Evolutionary conservation across 1,140 invertebrate genomes (phyloP), one percentile per base, ranked within the genome.

Genomic region (Halictus rubicundus): DNA sequence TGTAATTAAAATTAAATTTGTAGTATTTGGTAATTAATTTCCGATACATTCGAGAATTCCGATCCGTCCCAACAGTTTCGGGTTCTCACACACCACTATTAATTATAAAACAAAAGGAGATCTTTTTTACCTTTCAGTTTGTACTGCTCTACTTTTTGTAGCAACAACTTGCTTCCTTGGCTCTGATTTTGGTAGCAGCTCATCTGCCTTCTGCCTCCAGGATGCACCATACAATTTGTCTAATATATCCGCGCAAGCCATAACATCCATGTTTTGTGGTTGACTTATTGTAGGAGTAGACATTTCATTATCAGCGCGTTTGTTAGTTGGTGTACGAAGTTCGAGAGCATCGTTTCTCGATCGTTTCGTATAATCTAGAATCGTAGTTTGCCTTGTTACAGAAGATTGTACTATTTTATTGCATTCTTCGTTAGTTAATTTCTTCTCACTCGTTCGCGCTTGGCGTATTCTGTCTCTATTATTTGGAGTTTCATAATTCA

Each of bases 171-270:
- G 12, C 88, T 90, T 89, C 89, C 89, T 76, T 85, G 92, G 60
- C 87, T 94, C 89, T 54, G 89, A 71, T 10, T 75, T 83, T 59
- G 87, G 81, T 42, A 92, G 23, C 27, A 92, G 54, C 19, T 37
- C 39, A 77, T 88, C 82, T 59, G 90, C 89, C 73, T 92, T 92
- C 42, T 87, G 77, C 78, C 94, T 91, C 94, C 94, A 94, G 2
- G 89, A 68, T 73, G 86, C 88, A 0, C 94, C 94, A 85, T 94
- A 94, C 8, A 94, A 83, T 82, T 94, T 90, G 65, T 94, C 94
- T 21, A 94, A 87, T 52, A 94, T 91, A 83, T 93, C 89, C 32
- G 91, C 91, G 49, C 92, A 94, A 19, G 93, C 86, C 6, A 84
- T 81, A 73, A 92, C 74, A 23, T 71, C 60, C 2, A 87, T 32